Evolutionary conservation across 1,140 invertebrate genomes (phyloP), one percentile per base, ranked within the genome.

Genomic region (Armadillidium nasatum): DNA sequence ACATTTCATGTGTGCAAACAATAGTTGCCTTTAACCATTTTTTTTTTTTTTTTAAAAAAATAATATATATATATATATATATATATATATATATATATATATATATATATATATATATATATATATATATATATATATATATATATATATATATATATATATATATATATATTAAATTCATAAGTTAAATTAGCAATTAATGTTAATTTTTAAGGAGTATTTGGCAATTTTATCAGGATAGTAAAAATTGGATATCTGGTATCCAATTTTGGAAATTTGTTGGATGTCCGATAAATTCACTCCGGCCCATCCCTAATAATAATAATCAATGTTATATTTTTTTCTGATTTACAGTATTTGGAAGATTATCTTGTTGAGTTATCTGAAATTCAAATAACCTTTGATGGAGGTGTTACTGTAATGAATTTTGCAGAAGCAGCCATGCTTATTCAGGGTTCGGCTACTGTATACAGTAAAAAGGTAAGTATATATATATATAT

Each of bases 401-500:
- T 81, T 22, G 77, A 81, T 80, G 81, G 77, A 60, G 81, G 85
- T 10, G 76, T 78, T 70, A 85, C 84, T 2, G 83, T 83, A 7
- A 84, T 86, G 84, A 87, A 87, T 76, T 87, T 87, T 84, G 86
- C 86, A 69, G 84, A 87, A 79, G 87, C 86, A 71, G 87, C 87
- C 19, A 81, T 87, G 76, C 79, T 87, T n/a, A 85, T 87, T 73
- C 87, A 87, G 81, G 85, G 85, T 50, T 85, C 86, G 72, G 84
- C 86, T 11, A 84, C 84, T 81, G 85, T 87, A n/a, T 87, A 87
- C 80, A 86, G 86, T 78, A 86, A 85, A 81, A 87, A 87, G 83
- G 85, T 87, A 74, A 45, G 76, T 15, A 50, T 9, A 10, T 15
- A 50, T 50, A 15, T 50, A 50, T n/a, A n/a, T n/a, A n/a, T n/a